Conservation (phyloP, 2,797 vertebrate genomes). For the Myoxocephalus aenaeus region DNA sequence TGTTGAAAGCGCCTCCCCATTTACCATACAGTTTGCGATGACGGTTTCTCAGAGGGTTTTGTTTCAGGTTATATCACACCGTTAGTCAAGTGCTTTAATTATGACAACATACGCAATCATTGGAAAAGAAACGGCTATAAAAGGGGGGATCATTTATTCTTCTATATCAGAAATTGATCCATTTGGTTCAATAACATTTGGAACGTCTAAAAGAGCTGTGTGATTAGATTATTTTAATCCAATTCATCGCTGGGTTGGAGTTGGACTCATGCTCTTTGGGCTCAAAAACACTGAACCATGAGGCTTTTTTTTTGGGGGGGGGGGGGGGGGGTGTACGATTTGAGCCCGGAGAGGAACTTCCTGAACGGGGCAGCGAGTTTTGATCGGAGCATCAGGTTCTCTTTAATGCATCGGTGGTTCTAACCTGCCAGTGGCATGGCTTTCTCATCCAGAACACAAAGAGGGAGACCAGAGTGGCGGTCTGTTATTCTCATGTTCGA, state of each 20-base stretch:
- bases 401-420: neutral
- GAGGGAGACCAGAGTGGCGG: neutral
- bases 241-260: neutral
- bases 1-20: no score
- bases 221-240: no score
- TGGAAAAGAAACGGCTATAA: neutral
- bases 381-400: neutral
- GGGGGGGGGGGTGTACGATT: no score
- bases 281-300: neutral
- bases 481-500: slow-evolving; percentile 16
- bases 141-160: neutral
- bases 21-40: no score
- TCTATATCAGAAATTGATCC: no score
- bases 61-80: no score
- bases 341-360: neutral
- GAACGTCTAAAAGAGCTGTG: no score
- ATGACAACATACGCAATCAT: neutral
- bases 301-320: no score
- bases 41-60: no score
- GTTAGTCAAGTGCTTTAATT: no score
- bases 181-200: no score
- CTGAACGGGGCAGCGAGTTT: neutral
- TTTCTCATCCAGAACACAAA: slow-evolving; percentile 9
- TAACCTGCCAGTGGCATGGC: neutral
- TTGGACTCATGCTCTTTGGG: neutral